phyloP scores from a whole-genome alignment of 2,113 vertebrate genomes.

The Carassius carassius region DNA sequence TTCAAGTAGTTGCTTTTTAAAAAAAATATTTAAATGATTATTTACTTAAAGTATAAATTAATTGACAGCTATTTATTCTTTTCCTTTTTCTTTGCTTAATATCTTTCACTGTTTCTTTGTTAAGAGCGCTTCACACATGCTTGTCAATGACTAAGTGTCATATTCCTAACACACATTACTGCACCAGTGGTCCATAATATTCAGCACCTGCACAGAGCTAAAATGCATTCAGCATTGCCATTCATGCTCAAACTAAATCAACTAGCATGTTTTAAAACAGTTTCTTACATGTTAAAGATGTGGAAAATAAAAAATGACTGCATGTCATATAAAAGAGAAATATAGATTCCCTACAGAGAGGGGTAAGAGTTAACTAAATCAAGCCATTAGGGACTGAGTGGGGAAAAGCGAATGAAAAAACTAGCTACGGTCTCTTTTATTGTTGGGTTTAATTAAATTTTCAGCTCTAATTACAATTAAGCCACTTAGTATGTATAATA shows the following conservation, averaged over 20 bases:
- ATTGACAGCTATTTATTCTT: neutral
- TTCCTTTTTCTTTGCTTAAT: neutral
- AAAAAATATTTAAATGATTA: neutral
- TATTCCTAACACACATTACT: neutral
- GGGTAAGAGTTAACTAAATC: conserved; percentile 56
- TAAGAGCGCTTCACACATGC: neutral
- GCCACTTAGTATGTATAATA: conserved; percentile 85
- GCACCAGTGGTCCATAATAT: neutral
- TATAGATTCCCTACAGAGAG: conserved; percentile 17
- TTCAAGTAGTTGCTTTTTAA: neutral
- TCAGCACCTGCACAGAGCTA: neutral
- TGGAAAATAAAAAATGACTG: neutral
- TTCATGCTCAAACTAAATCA: conserved; percentile 5
- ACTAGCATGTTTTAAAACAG: neutral
- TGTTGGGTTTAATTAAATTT: conserved; percentile 83
- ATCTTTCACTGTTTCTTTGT: neutral
- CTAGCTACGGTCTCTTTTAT: conserved; percentile 72
- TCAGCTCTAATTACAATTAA: conserved; percentile 85
- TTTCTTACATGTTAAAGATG: conserved; percentile 10
- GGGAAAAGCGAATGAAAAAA: conserved; percentile 50
- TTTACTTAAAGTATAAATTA: neutral
- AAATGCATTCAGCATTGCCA: neutral
- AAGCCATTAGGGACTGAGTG: conserved; percentile 41
- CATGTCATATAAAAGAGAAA: conserved; percentile 12
- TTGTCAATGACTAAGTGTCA: neutral